These are phyloP conservation scores for Autographa pulchrina DNA, from an alignment of 2,888 invertebrate species.

Conservation along the genomic window DNA sequence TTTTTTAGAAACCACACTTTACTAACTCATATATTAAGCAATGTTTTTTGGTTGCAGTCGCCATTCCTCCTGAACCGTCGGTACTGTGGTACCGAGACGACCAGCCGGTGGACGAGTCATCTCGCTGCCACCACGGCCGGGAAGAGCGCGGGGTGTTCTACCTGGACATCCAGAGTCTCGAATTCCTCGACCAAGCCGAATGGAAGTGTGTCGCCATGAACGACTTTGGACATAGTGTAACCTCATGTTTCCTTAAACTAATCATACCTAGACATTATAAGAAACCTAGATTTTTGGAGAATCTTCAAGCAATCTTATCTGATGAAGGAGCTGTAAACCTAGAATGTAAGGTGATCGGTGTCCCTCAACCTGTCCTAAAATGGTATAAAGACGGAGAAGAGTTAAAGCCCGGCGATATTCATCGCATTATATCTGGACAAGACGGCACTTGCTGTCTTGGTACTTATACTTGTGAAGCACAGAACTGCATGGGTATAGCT, in stretches of 20 bases:
- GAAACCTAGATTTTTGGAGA: conserved; percentile 96
- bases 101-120: conserved; percentile 91
- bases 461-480: conserved; percentile 97
- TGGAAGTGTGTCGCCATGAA: conserved; percentile 98
- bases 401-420: conserved; percentile 97
- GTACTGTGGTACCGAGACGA: conserved; percentile 97
- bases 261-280: conserved; percentile 96
- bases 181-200: conserved; percentile 96
- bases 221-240: conserved; percentile 96
- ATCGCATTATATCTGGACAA: conserved; percentile 96
- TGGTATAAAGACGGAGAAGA: conserved; percentile 98
- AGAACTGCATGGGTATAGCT: conserved; percentile 97
- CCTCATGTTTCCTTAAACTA: conserved; percentile 95
- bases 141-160: conserved; percentile 93
- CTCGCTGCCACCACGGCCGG: conserved; percentile 91
- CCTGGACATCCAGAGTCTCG: conserved; percentile 92
- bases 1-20: background rate
- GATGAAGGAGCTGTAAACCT: conserved; percentile 97
- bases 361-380: conserved; percentile 96
- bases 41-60: conserved; percentile 87
- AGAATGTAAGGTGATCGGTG: conserved; percentile 97
- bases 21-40: background rate
- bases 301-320: conserved; percentile 94
- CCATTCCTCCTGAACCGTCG: conserved; percentile 94
- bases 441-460: conserved; percentile 97